phyloP scores from a whole-genome alignment of 1,140 invertebrate genomes.

The Cepaea nemoralis region DNA sequence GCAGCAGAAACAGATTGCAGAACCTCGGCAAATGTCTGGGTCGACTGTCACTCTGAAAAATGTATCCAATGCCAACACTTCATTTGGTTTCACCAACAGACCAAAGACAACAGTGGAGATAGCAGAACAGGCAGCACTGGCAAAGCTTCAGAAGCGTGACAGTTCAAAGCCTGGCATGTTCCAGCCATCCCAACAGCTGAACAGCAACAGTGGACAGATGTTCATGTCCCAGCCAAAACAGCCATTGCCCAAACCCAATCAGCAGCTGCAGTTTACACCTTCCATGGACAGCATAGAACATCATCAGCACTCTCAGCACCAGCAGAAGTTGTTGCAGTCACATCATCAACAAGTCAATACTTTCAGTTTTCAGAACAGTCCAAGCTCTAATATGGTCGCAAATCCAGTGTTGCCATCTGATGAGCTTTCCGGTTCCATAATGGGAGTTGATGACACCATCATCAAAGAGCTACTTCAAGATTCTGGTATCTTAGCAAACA shows the following conservation, averaged over 20 bases:
- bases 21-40: slow-evolving; percentile 27
- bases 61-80: neutral
- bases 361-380: neutral
- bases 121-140: slow-evolving; percentile 27
- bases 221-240: neutral
- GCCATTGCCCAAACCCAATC: neutral
- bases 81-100: neutral
- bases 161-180: neutral
- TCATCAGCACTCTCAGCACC: neutral
- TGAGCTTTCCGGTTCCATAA: slow-evolving; percentile 35
- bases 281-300: neutral
- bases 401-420: slow-evolving; percentile 25
- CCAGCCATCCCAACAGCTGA: neutral
- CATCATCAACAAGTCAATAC: neutral
- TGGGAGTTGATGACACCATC: slow-evolving; percentile 35
- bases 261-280: neutral
- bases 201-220: neutral
- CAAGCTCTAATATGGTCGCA: neutral
- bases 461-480: slow-evolving; percentile 37
- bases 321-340: neutral
- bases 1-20: neutral
- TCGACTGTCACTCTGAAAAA: slow-evolving; percentile 25
- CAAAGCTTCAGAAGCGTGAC: neutral
- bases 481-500: slow-evolving; percentile 33
- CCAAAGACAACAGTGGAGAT: slow-evolving; percentile 31